Conservation (phyloP, 2,797 vertebrate species). For the Rhinophrynus dorsalis region DNA sequence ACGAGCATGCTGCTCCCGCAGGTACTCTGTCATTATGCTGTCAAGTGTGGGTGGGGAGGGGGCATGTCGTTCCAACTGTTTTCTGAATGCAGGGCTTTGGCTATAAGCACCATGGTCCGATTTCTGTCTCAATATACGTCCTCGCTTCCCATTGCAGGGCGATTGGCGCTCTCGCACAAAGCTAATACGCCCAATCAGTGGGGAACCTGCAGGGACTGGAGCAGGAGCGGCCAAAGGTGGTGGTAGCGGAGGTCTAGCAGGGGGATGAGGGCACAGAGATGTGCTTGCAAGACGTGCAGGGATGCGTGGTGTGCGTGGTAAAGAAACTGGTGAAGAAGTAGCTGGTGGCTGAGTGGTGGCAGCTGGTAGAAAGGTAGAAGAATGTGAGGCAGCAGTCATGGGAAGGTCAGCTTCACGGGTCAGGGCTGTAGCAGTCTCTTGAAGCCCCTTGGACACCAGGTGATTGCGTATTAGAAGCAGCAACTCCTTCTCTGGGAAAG, state of each 20-base stretch:
- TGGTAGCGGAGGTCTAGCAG: constrained; percentile 76
- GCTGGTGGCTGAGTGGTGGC: constrained; percentile 57
- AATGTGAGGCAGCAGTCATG: constrained; percentile 85
- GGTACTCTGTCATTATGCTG: constrained; percentile 98
- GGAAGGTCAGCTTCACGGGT: constrained; percentile 96
- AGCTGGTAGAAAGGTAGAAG: constrained; percentile 77
- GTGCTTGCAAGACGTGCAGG: constrained; percentile 74
- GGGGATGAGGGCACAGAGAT: constrained; percentile 69
- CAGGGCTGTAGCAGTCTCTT: constrained; percentile 84
- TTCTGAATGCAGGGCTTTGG: constrained; percentile 97
- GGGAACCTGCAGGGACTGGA: constrained; percentile 68
- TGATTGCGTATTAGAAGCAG: constrained; percentile 96
- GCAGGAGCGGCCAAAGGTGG: constrained; percentile 72
- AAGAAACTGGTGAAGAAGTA: constrained; percentile 77
- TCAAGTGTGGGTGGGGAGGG: constrained; percentile 95
- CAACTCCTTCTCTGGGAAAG: constrained; percentile 95
- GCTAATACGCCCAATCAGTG: constrained; percentile 90
- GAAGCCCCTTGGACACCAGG: constrained; percentile 92
- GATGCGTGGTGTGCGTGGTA: constrained; percentile 90
- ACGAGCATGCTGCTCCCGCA: constrained; percentile 96
- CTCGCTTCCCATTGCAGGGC: constrained; percentile 84
- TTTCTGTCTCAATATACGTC: constrained; percentile 91
- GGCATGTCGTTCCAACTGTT: constrained; percentile 94
- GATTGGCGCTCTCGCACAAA: constrained; percentile 90
- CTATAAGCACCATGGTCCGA: constrained; percentile 97